phyloP scores from a whole-genome alignment of 1,140 invertebrate species.

The Chlorops oryzae region DNA sequence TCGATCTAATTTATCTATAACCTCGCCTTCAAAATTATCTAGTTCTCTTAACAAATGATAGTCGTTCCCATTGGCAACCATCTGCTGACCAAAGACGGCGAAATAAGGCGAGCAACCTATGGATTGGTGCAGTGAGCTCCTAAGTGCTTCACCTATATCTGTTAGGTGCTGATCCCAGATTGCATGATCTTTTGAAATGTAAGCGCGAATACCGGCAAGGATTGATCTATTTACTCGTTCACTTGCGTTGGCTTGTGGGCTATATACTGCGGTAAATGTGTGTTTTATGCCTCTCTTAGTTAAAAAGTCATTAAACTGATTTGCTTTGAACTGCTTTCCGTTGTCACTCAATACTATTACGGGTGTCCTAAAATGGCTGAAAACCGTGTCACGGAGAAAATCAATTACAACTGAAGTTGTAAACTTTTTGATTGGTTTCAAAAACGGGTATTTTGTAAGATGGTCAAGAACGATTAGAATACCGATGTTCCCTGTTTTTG shows the following conservation, averaged over 20 bases:
- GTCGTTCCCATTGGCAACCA: background rate
- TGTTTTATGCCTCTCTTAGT: no score
- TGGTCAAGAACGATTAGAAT: no score
- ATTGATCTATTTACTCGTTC: no score
- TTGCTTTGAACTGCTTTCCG: constrained; percentile 2
- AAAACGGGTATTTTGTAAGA: no score
- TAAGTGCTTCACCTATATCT: background rate
- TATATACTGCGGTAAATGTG: no score
- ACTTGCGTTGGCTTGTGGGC: no score
- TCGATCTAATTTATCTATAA: no score
- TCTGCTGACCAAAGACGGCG: background rate
- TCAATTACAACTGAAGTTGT: background rate
- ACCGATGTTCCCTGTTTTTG: no score
- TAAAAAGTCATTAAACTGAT: background rate
- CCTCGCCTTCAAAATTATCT: no score
- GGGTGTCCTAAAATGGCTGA: background rate
- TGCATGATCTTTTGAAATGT: background rate
- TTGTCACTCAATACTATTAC: background rate
- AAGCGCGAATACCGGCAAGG: no score
- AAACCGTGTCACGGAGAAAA: background rate
- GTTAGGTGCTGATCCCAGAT: background rate
- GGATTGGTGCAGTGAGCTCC: background rate
- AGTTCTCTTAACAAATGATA: no score
- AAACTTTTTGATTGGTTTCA: no score
- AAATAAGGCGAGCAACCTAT: constrained; percentile 2